Conservation (phyloP, 1,140 invertebrate genomes). For the Anthonomus grandis region DNA sequence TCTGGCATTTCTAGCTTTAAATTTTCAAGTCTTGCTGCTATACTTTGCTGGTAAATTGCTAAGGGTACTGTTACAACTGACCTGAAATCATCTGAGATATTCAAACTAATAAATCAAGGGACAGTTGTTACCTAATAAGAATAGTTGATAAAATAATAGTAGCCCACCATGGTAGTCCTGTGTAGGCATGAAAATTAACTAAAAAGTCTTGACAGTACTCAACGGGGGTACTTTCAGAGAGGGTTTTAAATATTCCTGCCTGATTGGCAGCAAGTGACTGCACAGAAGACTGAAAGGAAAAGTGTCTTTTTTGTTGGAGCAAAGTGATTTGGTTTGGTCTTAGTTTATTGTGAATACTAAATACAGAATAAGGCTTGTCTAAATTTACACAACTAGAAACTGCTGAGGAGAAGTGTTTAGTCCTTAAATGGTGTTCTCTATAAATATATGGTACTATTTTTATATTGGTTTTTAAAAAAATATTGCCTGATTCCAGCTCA, state of each 20-base stretch:
- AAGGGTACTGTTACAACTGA: slow-evolving; percentile 69
- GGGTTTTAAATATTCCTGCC: slow-evolving; percentile 52
- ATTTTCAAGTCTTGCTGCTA: slow-evolving; percentile 70
- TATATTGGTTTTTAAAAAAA: too few relatives aligned
- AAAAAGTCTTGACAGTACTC: slow-evolving; percentile 63
- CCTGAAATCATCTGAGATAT: slow-evolving; percentile 23
- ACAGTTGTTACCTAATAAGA: slow-evolving; percentile 46
- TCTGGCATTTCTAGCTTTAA: slow-evolving; percentile 69
- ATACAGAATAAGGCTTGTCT: too few relatives aligned
- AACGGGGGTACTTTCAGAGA: slow-evolving; percentile 66
- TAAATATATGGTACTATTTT: too few relatives aligned
- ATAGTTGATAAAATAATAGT: slow-evolving; percentile 70
- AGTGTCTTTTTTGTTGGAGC: slow-evolving; percentile 34
- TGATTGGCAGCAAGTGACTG: slow-evolving; percentile 53
- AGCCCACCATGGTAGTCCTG: slow-evolving; percentile 80
- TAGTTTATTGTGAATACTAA: too few relatives aligned
- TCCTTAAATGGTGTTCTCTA: too few relatives aligned
- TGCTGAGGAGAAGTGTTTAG: too few relatives aligned
- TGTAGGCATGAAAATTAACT: slow-evolving; percentile 62
- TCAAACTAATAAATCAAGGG: background rate
- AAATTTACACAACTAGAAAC: too few relatives aligned
- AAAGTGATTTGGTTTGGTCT: too few relatives aligned
- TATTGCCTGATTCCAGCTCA: too few relatives aligned
- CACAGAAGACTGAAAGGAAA: slow-evolving; percentile 51
- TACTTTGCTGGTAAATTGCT: slow-evolving; percentile 69